These are phyloP conservation scores for Arenaria interpres DNA, from an alignment of 2,113 vertebrate species.

Conservation along the genomic window DNA sequence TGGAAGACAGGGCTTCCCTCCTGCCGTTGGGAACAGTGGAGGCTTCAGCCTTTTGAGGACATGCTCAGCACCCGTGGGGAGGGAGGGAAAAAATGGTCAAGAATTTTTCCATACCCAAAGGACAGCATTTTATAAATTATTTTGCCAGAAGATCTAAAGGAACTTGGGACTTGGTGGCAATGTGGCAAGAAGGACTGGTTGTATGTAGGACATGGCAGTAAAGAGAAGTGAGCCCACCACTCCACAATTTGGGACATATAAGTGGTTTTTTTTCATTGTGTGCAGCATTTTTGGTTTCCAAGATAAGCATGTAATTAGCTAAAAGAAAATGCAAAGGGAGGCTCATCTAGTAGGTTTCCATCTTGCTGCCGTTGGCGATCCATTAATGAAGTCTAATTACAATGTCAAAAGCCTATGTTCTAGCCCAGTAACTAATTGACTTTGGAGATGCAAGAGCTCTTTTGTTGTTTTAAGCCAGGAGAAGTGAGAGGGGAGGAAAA, in stretches of 20 bases:
- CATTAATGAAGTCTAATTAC: constrained; percentile 56
- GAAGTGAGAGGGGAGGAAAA: not conserved
- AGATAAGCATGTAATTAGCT: constrained; percentile 22
- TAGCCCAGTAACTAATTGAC: constrained; percentile 36
- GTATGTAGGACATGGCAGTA: accelerated
- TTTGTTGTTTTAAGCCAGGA: constrained; percentile 1
- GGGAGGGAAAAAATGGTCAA: not conserved
- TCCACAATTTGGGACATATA: not conserved
- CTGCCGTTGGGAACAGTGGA: not conserved
- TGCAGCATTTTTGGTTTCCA: not conserved
- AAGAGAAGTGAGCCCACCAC: not conserved
- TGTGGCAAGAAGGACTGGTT: not conserved
- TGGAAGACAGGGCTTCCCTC: not conserved
- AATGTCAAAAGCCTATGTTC: constrained; percentile 2
- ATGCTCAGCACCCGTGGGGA: not conserved
- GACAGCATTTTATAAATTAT: not conserved
- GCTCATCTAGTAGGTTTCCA: not conserved
- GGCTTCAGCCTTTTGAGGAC: not conserved
- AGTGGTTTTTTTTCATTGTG: not conserved
- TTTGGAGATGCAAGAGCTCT: not conserved
- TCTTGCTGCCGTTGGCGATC: constrained; percentile 9
- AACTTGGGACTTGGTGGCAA: not conserved
- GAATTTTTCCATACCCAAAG: not conserved
- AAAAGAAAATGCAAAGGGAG: constrained; percentile 2
- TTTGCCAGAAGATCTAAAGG: not conserved